These are phyloP conservation scores for Protophormia terraenovae DNA, from an alignment of 2,888 invertebrate genomes.

Conservation along the genomic window DNA sequence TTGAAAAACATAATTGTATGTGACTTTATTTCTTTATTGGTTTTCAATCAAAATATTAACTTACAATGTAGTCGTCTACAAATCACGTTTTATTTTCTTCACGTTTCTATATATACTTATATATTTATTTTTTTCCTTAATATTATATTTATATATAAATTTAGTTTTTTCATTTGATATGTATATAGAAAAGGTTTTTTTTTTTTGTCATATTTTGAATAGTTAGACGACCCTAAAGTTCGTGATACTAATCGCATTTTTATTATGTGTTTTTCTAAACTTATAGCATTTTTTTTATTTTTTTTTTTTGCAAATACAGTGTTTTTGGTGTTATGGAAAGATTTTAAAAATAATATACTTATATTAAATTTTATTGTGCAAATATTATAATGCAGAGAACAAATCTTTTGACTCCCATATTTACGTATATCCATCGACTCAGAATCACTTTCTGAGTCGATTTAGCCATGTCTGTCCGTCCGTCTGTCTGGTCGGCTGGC, in stretches of 20 bases:
- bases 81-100: conserved; percentile 63
- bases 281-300: not conserved
- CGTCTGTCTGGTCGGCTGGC: too few relatives aligned
- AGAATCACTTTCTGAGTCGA: too few relatives aligned
- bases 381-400: too few relatives aligned
- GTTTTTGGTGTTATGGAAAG: not conserved
- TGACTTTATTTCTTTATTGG: conserved; percentile 40
- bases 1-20: conserved; percentile 2
- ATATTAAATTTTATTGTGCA: not conserved
- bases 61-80: conserved; percentile 27
- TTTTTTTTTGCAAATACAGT: conserved; percentile 41
- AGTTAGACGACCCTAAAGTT: conserved; percentile 48
- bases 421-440: too few relatives aligned
- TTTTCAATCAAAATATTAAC: conserved; percentile 51
- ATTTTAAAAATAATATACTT: too few relatives aligned
- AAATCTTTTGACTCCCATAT: too few relatives aligned
- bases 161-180: conserved; percentile 3
- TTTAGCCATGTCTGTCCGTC: too few relatives aligned
- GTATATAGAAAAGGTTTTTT: not conserved
- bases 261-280: conserved; percentile 52
- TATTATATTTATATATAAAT: conserved; percentile 26
- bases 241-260: conserved; percentile 64
- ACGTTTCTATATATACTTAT: conserved; percentile 40
- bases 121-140: not conserved
- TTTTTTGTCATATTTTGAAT: conserved; percentile 25